Evolutionary conservation across 2,888 invertebrate species (phyloP), one percentile per base, ranked within the genome.

Genomic region (Catotricha subobsoleta): DNA sequence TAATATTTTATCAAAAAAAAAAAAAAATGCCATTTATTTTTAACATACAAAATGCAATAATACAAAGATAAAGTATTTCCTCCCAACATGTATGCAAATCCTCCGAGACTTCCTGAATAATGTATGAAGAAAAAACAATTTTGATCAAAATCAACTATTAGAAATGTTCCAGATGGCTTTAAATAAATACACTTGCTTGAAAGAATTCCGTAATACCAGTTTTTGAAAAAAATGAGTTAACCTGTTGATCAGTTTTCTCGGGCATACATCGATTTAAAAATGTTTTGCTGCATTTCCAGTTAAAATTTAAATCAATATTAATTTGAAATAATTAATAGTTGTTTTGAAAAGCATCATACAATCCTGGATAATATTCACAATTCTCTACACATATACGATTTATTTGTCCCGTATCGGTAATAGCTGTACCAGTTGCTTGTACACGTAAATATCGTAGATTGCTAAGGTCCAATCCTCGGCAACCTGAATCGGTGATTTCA

Each of bases 1-100:
- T n/a, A 28, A 29, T n/a, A 30, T 28, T 16, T 13, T 10, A 30
- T 21, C n/a, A 19, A 7, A 33, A 33, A 10, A 33, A 18, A 18
- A 18, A n/a, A n/a, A 10, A 15, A 3, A 16, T 29, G 12, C 13
- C 12, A 10, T 28, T 9, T 10, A n/a, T 34, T 4, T 3, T 12
- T 12, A 25, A 40, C 20, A 25, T 64, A 74, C 74, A 72, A 37
- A 76, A 58, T 30, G 75, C 67, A 43, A 75, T 67, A 1, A 71
- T 51, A 46, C 69, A 66, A 43, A 76, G 59, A 49, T 71, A 71
- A 27, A 73, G 49, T 43, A 77, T 64, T 52, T 76, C 71, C 41
- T 50, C 52, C 70, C 73, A 74, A 16, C 69, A 69, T 5, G 65
- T 54, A 45, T 68, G 60, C 29, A 78, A 54, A 56, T 78, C 77